Conservation (phyloP, 2,888 invertebrate species). For the Melieria omissa region DNA sequence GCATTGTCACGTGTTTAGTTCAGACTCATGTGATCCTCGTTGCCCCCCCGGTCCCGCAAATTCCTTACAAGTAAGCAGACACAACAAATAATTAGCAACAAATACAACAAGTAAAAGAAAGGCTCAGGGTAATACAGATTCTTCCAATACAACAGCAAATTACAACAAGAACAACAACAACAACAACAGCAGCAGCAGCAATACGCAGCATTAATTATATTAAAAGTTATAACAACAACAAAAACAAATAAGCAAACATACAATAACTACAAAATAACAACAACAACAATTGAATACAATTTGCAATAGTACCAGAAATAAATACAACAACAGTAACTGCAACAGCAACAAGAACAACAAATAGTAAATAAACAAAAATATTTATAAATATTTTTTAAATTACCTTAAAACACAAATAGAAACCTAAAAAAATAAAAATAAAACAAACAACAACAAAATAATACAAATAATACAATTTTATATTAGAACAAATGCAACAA, state of each 20-base stretch:
- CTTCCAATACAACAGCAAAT: constrained; percentile 61
- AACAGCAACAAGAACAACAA: constrained; percentile 29
- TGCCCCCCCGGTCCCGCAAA: no score
- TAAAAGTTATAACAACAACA: constrained; percentile 29
- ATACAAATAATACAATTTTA: constrained; percentile 36
- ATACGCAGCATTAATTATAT: no score
- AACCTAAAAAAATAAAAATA: constrained; percentile 35
- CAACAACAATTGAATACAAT: constrained; percentile 25
- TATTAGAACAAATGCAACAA: constrained; percentile 22
- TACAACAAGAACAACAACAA: constrained; percentile 47
- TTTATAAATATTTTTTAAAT: constrained; percentile 37
- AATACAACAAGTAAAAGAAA: constrained; percentile 50
- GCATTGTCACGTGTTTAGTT: constrained; percentile 12
- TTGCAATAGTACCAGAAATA: constrained; percentile 47
- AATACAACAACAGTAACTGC: constrained; percentile 33
- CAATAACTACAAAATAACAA: constrained; percentile 29
- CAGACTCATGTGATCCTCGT: no score
- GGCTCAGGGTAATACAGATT: constrained; percentile 69
- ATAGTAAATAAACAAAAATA: constrained; percentile 37
- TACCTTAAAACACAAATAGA: constrained; percentile 24
- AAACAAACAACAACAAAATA: constrained; percentile 34
- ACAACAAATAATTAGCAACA: constrained; percentile 39
- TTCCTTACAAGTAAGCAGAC: neutral
- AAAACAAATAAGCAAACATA: constrained; percentile 40
- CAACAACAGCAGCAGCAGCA: constrained; percentile 45